Percentiles rank a stretch among this genome's conserved stretches.
Evolutionary conservation across 1,140 invertebrate genomes (phyloP).

Genomic region (Adoxophyes honmai): DNA sequence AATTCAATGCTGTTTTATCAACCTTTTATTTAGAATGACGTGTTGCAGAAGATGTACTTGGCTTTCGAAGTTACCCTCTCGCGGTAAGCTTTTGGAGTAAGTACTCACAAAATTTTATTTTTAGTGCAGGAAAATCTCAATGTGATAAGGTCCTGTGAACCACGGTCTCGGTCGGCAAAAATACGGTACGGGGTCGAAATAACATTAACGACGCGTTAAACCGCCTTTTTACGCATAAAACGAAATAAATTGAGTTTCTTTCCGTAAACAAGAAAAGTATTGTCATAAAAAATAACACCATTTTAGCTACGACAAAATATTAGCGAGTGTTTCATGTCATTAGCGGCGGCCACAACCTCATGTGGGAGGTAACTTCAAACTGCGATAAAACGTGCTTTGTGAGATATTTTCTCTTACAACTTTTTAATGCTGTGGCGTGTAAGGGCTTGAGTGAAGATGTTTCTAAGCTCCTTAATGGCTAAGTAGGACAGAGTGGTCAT

Average conservation of each 20-base stretch:
- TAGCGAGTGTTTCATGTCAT: constrained; percentile 38
- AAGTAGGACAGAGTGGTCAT: constrained; percentile 29
- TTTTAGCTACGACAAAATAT: constrained; percentile 13
- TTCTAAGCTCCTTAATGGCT: constrained; percentile 50
- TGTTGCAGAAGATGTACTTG: too few relatives aligned
- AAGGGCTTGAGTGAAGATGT: constrained; percentile 38
- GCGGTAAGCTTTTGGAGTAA: too few relatives aligned
- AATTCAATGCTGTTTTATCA: too few relatives aligned
- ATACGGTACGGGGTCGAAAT: too few relatives aligned
- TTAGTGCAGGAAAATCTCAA: too few relatives aligned
- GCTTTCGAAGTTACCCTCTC: too few relatives aligned
- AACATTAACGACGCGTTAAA: too few relatives aligned
- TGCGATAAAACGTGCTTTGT: constrained; percentile 61
- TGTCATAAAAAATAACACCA: neutral
- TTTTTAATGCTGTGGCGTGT: constrained; percentile 55
- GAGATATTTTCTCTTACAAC: constrained; percentile 54
- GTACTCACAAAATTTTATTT: too few relatives aligned
- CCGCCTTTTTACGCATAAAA: too few relatives aligned
- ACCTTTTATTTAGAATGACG: too few relatives aligned
- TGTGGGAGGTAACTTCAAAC: constrained; percentile 37
- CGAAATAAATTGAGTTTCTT: neutral
- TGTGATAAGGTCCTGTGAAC: too few relatives aligned
- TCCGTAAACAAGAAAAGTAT: constrained; percentile 2
- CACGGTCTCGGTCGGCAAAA: too few relatives aligned
- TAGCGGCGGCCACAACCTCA: constrained; percentile 48